phyloP scores from a whole-genome alignment of 2,113 vertebrate genomes.

The Scolopax mira region DNA sequence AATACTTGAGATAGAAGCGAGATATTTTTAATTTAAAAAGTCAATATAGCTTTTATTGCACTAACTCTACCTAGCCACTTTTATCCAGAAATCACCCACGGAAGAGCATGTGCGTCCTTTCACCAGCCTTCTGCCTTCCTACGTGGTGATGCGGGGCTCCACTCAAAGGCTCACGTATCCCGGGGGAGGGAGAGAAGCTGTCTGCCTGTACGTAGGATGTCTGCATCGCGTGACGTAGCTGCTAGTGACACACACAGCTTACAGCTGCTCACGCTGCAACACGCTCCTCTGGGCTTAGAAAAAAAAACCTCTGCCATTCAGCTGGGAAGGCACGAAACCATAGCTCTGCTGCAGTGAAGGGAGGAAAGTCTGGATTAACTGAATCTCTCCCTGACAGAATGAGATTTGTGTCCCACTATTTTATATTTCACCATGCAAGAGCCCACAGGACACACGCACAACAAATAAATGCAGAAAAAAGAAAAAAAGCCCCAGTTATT shows the following conservation, averaged over 20 bases:
- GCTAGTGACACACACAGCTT: neutral
- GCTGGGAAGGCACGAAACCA: neutral
- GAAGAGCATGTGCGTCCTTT: neutral
- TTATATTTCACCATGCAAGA: neutral
- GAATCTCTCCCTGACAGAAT: neutral
- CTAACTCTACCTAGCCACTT: neutral
- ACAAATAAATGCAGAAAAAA: neutral
- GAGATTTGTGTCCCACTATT: neutral
- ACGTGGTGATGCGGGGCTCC: accelerated
- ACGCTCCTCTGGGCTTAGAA: neutral
- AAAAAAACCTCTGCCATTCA: neutral
- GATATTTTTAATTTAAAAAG: neutral
- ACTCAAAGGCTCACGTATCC: neutral
- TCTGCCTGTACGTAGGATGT: accelerated
- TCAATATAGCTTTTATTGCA: neutral
- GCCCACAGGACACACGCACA: neutral
- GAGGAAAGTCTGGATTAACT: neutral
- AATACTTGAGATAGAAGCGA: neutral
- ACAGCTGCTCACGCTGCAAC: neutral
- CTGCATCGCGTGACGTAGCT: neutral
- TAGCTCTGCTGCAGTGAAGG: neutral
- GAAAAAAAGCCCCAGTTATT: neutral
- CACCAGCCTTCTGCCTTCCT: neutral
- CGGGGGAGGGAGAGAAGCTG: accelerated
- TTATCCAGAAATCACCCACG: neutral